Base-by-base conservation (phyloP, 1,140 invertebrate species). In the Leptinotarsa defecta region DNA sequence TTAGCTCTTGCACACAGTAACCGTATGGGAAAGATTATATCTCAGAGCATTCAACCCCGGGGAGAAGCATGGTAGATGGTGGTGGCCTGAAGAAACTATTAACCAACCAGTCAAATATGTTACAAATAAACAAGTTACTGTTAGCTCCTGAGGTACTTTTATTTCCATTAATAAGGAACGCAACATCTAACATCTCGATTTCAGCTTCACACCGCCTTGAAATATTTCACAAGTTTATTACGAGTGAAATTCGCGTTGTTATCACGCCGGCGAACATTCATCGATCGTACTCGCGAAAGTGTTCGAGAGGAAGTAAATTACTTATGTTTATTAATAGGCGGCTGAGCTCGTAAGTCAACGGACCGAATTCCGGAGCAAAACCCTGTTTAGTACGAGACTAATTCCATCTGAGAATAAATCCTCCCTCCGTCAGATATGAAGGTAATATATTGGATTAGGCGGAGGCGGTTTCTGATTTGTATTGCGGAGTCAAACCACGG, bases 321-420 rank as follows among this genome's bases (percentile, higher is more conserved):
- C 52, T 57, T 57, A 57, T 57, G 52, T 57, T 57, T 57, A 57
- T 57, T 57, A 57, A 57, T 57, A 57, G 15, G 52, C 52, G 52
- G 8, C 15, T 15, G n/a, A 57, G 52, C 52, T 15, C 52, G n/a
- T 57, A 57, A 57, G 52, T 57, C n/a, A 57, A 57, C 52, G 52
- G n/a, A 57, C 52, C 52, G 52, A 57, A 57, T 17, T 57, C n/a
- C 52, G 2, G 52, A 57, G 52, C 52, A 15, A n/a, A 57, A 57
- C 52, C 52, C n/a, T 57, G 52, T 57, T 17, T 13, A 19, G 15
- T 57, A 17, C 52, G 6, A 57, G 52, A 19, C 52, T 19, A 57
- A 57, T 57, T 57, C 52, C 15, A 57, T 57, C n/a, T 57, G 52
- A 6, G n/a, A 57, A 57, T 57, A 57, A 57, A 19, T 57, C n/a